phyloP scores from a whole-genome alignment of 30 jellyfish, hydroid and myxozoan species.

The Haliclystus octoradiatus region DNA sequence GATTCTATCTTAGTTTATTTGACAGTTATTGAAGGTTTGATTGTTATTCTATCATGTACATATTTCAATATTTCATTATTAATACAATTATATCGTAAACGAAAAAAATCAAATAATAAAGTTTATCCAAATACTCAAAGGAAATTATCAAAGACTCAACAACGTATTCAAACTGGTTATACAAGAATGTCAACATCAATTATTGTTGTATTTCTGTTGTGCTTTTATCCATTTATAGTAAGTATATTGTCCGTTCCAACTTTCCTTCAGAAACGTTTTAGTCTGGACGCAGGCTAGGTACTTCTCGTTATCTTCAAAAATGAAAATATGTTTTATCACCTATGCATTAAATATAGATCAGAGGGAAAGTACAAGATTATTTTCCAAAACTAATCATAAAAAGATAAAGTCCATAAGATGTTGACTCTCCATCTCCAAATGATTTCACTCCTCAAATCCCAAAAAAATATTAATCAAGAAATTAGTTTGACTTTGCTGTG shows the following conservation, averaged over 20 bases:
- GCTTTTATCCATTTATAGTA: constrained; percentile 57
- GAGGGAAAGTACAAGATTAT: no score
- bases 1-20: constrained; percentile 42
- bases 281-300: not conserved
- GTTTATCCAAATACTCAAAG: constrained; percentile 44
- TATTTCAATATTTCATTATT: constrained; percentile 26
- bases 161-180: constrained; percentile 49
- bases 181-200: constrained; percentile 49
- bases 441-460: no score
- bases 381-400: no score
- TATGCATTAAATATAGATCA: no score
- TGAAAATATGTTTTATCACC: no score
- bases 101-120: constrained; percentile 24
- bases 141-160: constrained; percentile 10
- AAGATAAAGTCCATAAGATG: no score
- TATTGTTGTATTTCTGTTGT: constrained; percentile 33
- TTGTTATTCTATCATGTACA: constrained; percentile 2
- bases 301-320: no score
- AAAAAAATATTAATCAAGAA: no score
- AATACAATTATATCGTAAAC: constrained; percentile 21
- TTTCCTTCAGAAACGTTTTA: no score
- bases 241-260: constrained; percentile 8
- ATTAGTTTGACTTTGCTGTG: no score
- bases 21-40: constrained; percentile 63
- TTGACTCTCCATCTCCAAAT: no score